Evolutionary conservation across 2,888 invertebrate genomes (phyloP).

Genomic region (Pherbina coryleti): DNA sequence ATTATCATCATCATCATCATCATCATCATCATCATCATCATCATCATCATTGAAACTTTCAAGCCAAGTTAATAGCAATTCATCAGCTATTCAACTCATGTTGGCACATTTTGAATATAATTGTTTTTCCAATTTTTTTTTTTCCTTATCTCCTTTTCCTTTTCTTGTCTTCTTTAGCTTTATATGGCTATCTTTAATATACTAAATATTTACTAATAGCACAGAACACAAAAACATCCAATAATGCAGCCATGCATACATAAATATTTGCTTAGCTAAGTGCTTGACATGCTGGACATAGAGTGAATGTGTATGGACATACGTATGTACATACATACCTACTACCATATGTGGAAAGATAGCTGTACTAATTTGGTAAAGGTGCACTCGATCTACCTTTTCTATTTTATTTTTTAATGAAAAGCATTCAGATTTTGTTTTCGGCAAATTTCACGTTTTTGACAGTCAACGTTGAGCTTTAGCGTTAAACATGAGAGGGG

Average conservation of each 20-base stretch:
- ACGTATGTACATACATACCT: neutral
- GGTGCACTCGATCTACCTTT: neutral
- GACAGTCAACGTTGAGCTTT: too few species aligned
- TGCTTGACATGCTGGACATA: constrained; percentile 23
- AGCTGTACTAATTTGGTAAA: neutral
- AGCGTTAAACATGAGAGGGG: too few species aligned
- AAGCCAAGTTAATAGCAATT: constrained; percentile 1
- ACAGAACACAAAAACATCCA: constrained; percentile 5
- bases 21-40: neutral
- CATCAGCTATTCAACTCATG: constrained; percentile 21
- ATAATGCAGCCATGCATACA: neutral
- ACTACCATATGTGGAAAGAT: neutral
- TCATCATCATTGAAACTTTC: neutral
- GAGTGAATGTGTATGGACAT: neutral
- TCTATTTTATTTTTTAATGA: neutral
- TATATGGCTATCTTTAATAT: neutral
- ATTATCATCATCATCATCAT: neutral
- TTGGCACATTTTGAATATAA: constrained; percentile 1
- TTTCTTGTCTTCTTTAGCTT: neutral
- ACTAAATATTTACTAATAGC: constrained; percentile 26
- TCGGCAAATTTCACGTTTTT: too few species aligned
- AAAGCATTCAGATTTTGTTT: too few species aligned
- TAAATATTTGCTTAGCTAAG: constrained; percentile 28
- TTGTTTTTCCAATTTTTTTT: neutral
- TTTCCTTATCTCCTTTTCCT: neutral